Evolutionary conservation across 2,888 invertebrate genomes (phyloP).

Genomic region (Muschampia plurimacula): DNA sequence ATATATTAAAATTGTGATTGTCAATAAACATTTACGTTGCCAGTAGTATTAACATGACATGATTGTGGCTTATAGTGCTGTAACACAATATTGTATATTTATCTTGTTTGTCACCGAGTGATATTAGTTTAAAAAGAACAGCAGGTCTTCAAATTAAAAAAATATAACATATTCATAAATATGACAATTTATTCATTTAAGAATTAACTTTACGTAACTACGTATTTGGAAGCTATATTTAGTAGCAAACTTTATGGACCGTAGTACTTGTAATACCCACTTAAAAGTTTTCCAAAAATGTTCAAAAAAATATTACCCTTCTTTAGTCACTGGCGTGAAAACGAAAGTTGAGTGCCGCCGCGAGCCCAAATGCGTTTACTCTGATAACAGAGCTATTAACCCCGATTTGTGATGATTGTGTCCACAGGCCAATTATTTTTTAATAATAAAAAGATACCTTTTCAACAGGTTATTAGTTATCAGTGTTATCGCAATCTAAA

Average conservation of each 20-base stretch:
- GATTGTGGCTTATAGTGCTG: too few species aligned
- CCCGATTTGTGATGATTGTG: slow-evolving; percentile 20
- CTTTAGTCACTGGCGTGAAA: slow-evolving; percentile 25
- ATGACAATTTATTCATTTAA: neutral
- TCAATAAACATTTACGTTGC: too few species aligned
- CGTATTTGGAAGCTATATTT: neutral
- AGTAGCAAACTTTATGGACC: neutral
- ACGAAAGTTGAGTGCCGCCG: slow-evolving; percentile 22
- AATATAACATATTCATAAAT: too few species aligned
- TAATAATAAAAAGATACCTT: slow-evolving; percentile 4
- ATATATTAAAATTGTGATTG: too few species aligned
- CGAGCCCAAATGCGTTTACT: slow-evolving; percentile 12
- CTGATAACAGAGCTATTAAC: slow-evolving; percentile 28
- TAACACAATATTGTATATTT: too few species aligned
- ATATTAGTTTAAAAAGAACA: too few species aligned
- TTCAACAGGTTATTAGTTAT: neutral
- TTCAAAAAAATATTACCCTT: slow-evolving; percentile 28
- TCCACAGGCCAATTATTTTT: slow-evolving; percentile 11
- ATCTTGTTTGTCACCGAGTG: too few species aligned
- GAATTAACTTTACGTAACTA: neutral
- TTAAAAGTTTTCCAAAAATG: slow-evolving; percentile 19
- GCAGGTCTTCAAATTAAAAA: too few species aligned
- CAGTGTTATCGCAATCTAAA: neutral
- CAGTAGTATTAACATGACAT: too few species aligned
- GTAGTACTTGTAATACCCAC: neutral